phyloP scores from a whole-genome alignment of 1,140 invertebrate species.

The Orchestia grillus region DNA sequence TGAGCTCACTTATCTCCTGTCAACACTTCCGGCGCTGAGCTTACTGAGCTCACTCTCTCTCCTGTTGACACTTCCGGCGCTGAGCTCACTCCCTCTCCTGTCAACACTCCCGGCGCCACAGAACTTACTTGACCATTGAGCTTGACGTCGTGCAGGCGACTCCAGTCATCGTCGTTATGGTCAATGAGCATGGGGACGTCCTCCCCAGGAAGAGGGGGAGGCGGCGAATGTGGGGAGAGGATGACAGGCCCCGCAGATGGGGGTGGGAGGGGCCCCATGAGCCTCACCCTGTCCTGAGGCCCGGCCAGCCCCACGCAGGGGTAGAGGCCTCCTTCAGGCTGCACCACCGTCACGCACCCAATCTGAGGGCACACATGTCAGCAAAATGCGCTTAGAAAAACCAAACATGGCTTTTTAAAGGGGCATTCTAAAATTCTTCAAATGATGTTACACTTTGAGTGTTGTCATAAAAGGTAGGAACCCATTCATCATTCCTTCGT shows the following conservation, averaged over 20 bases:
- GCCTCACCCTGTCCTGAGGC: slow-evolving; percentile 72
- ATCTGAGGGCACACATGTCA: not conserved
- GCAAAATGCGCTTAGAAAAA: not conserved
- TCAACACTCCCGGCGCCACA: not conserved
- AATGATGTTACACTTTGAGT: not conserved
- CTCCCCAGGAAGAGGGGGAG: slow-evolving; percentile 72
- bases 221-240: slow-evolving; percentile 65
- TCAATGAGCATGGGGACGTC: slow-evolving; percentile 75
- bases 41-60: no score
- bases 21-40: no score
- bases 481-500: not conserved
- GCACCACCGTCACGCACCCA: slow-evolving; percentile 65
- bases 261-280: slow-evolving; percentile 25
- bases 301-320: slow-evolving; percentile 73
- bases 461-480: not conserved
- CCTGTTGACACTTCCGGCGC: no score
- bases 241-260: slow-evolving; percentile 53
- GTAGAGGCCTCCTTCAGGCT: slow-evolving; percentile 70
- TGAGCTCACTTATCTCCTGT: no score
- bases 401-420: not conserved
- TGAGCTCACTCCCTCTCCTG: no score
- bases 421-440: not conserved
- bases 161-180: slow-evolving; percentile 76
- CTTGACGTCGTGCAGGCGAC: slow-evolving; percentile 74
- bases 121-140: slow-evolving; percentile 73